Base-by-base conservation (phyloP, 1,140 invertebrate species). In the Ganaspis sp. region DNA sequence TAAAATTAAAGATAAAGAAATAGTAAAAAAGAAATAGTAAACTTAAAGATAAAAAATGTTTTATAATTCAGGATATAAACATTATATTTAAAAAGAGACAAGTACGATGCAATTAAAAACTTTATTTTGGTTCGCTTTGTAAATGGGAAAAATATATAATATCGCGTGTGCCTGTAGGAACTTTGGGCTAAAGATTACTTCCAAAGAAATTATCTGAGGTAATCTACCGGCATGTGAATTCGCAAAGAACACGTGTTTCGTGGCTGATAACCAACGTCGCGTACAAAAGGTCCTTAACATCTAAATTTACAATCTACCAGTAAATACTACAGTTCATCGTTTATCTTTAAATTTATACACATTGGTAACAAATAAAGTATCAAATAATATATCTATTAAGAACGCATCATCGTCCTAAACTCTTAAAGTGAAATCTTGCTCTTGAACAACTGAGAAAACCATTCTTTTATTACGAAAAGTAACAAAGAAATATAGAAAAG, bases 71-170 rank as follows among this genome's bases (percentile, higher is more conserved):
- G 6, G 29, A 34, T 6, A 34, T 3, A 34, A 6, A 34, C 29
- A 34, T 34, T n/a, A n/a, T n/a, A n/a, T n/a, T n/a, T n/a, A n/a
- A n/a, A n/a, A n/a, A n/a, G n/a, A n/a, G n/a, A n/a, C n/a, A n/a
- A n/a, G n/a, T n/a, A 6, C 12, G 1, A 29, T 64, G 58, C 58
- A 15, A 34, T 88, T 88, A 87, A 87, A 89, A 89, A 88, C 81
- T 90, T 90, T 90, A 89, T 90, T 89, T 90, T 87, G 87, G 83
- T 86, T 88, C 87, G 86, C 82, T 87, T 88, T 77, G 82, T 87
- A 87, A 85, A 86, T 87, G 87, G 89, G 87, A 89, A 90, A 89
- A 90, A 90, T 88, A 90, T 89, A 80, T 86, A 85, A n/a, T 86
- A 78, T 87, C 83, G 81, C 82, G 81, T 88, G 79, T 86, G 87